Base-by-base conservation (phyloP, 2,888 invertebrate species). In the Limulus polyphemus region DNA sequence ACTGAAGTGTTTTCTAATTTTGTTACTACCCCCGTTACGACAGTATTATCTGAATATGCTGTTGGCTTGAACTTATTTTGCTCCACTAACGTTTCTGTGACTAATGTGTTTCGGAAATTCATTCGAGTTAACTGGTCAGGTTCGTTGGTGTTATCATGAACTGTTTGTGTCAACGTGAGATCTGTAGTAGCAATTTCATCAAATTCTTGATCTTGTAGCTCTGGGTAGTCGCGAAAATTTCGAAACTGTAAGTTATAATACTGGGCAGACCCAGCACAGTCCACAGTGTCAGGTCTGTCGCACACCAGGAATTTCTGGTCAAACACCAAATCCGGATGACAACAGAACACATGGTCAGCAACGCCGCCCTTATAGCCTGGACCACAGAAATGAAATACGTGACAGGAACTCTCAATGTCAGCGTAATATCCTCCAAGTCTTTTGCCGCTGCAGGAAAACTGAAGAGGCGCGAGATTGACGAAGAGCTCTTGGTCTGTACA, bases 401-500 rank as follows among this genome's bases (percentile, higher is more conserved):
- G 65, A 17, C 65, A 65, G 12, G 60, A 62, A 10, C 60, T 65
- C 17, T 62, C 65, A 1, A 62, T 59, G 47, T 65, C 65, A 32
- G 62, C 65, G 13, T 65, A 65, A 48, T 65, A 65, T n/a, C 65
- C 65, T 17, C 65, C 65, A 10, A 62, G 62, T 16, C 60, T 58
- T 49, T 65, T 65, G 55, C 62, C 57, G 11, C 59, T 59, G 47
- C 65, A 65, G 12, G 62, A 62, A 51, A 65, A 65, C 16, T 65
- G 62, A 9, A 65, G 61, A 9, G 62, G 62, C 1, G 65, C 62
- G 7, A 61, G 60, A 7, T 62, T 62, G n/a, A 62, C 65, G 46
- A 65, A 65, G 2, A 62, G 62, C 47, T 65, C 65, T 50, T 65
- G 65, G 17, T 65, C 62, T 32, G 65, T 62, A 56, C 65, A 65